Conservation (phyloP, 2,797 vertebrate genomes). For the Tadarida brasiliensis region DNA sequence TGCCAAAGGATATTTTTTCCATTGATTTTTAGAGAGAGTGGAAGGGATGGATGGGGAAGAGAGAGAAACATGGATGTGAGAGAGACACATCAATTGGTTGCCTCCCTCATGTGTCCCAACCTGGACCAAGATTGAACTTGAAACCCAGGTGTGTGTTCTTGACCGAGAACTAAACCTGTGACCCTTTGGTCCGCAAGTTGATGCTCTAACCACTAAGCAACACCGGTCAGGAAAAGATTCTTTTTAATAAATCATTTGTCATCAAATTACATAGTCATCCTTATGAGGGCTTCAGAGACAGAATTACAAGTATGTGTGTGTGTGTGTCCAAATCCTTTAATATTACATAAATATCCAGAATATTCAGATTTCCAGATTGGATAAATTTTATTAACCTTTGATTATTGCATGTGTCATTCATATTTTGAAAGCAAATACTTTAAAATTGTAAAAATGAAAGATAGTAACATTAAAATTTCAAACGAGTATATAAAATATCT, state of each 20-base stretch:
- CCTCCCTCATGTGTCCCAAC: no score
- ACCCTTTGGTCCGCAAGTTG: no score
- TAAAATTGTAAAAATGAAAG: conserved; percentile 63
- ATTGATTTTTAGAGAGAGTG: no score
- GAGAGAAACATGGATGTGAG: no score
- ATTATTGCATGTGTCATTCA: conserved; percentile 63
- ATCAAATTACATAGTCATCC: conserved; percentile 33
- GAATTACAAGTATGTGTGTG: neutral
- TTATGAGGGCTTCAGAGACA: conserved; percentile 54
- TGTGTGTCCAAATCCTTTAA: conserved; percentile 55
- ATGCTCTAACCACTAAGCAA: no score
- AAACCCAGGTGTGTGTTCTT: no score
- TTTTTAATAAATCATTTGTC: conserved; percentile 64
- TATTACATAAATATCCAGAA: conserved; percentile 62
- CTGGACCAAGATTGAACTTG: no score
- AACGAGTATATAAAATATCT: conserved; percentile 54
- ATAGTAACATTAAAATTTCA: conserved; percentile 67
- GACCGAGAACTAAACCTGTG: no score
- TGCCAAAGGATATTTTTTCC: no score
- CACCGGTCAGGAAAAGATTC: neutral
- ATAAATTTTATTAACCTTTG: conserved; percentile 73
- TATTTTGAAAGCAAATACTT: conserved; percentile 73
- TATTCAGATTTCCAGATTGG: conserved; percentile 63
- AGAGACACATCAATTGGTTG: no score
- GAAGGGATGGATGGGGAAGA: no score